phyloP scores from a whole-genome alignment of 2,888 invertebrate genomes.

The Hybos culiciformis region DNA sequence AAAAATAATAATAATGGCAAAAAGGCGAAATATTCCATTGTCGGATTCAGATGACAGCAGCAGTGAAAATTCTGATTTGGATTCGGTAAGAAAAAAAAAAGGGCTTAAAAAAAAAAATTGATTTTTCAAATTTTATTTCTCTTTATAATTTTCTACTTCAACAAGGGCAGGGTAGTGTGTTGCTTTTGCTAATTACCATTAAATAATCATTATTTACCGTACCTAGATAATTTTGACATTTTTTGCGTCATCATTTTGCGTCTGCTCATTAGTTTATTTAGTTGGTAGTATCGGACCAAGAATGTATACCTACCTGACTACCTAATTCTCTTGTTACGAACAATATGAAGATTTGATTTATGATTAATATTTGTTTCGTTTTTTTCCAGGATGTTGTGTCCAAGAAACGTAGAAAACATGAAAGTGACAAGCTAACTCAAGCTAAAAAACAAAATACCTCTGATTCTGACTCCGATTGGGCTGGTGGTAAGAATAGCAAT shows the following conservation, averaged over 20 bases:
- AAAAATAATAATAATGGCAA: constrained; percentile 49
- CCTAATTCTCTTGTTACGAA: too few relatives aligned
- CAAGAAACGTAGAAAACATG: constrained; percentile 55
- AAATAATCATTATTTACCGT: too few relatives aligned
- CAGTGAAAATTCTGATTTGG: constrained; percentile 64
- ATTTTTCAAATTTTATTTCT: neutral
- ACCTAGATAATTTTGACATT: too few relatives aligned
- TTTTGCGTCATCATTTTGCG: too few relatives aligned
- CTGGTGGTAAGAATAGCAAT: constrained; percentile 26
- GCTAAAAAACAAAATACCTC: constrained; percentile 39
- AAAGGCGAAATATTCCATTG: constrained; percentile 68
- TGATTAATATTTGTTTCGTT: neutral
- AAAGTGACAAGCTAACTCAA: constrained; percentile 25
- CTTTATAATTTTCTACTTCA: neutral
- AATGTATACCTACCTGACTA: too few relatives aligned
- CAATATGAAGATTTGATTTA: too few relatives aligned
- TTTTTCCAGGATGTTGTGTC: constrained; percentile 57
- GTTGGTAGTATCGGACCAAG: too few relatives aligned
- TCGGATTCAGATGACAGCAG: constrained; percentile 75
- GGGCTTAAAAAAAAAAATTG: neutral
- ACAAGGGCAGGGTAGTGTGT: neutral
- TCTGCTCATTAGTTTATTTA: too few relatives aligned
- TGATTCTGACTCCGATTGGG: constrained; percentile 41
- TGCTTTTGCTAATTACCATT: too few relatives aligned
- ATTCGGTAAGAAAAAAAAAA: constrained; percentile 67